Conservation (phyloP, 2,113 vertebrate genomes). For the Phodopus roborovskii region DNA sequence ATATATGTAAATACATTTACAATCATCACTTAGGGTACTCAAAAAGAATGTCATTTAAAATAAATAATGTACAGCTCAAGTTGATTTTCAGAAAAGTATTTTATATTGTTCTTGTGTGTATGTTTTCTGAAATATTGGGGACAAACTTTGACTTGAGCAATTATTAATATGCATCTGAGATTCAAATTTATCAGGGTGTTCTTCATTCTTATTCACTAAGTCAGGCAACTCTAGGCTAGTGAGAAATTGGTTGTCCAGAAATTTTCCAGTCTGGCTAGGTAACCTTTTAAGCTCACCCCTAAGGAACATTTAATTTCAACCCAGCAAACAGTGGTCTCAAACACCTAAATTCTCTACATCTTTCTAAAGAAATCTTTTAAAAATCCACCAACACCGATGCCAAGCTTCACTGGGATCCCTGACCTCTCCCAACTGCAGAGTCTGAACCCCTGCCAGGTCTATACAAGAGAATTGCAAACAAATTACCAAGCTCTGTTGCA, state of each 20-base stretch:
- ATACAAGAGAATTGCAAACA: background rate
- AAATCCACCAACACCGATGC: background rate
- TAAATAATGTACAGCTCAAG: background rate
- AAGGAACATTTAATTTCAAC: slow-evolving; percentile 33
- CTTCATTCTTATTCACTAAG: slow-evolving; percentile 48
- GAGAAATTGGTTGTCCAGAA: slow-evolving; percentile 3
- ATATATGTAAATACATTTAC: background rate
- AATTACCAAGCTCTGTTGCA: slow-evolving; percentile 14
- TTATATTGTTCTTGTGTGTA: background rate
- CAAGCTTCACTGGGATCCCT: slow-evolving; percentile 45
- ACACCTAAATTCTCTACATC: slow-evolving; percentile 4
- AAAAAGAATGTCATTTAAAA: slow-evolving; percentile 39
- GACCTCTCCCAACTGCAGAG: slow-evolving; percentile 52
- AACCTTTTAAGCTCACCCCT: slow-evolving; percentile 2
- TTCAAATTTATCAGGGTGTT: slow-evolving; percentile 24
- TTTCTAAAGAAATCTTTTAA: slow-evolving; percentile 47
- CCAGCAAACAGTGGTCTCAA: slow-evolving; percentile 19
- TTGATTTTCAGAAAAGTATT: slow-evolving; percentile 32
- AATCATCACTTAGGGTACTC: background rate
- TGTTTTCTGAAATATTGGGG: background rate
- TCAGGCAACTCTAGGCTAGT: background rate
- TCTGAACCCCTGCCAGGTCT: slow-evolving; percentile 39
- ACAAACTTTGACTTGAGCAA: background rate
- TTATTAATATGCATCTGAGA: background rate
- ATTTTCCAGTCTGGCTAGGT: slow-evolving; percentile 48